phyloP scores from a whole-genome alignment of 2,797 vertebrate species.

The Chelonia mydas region DNA sequence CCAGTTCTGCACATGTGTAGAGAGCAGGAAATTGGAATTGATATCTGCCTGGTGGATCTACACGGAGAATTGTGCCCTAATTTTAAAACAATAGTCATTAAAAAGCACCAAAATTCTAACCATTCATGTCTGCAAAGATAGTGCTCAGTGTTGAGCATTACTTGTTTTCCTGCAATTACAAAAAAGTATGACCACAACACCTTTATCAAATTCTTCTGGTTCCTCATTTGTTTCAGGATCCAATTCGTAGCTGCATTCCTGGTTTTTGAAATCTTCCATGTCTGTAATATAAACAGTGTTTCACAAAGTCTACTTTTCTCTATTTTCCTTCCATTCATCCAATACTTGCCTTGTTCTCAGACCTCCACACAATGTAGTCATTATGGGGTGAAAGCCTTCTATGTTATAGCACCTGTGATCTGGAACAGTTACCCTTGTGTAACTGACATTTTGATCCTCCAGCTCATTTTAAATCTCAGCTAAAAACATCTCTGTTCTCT shows the following conservation, averaged over 20 bases:
- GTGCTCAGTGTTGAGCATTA: background rate
- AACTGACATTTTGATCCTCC: background rate
- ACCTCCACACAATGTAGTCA: accelerated
- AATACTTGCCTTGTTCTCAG: background rate
- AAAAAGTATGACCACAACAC: background rate
- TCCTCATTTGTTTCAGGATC: background rate
- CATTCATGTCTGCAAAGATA: background rate
- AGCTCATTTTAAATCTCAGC: conserved; percentile 13
- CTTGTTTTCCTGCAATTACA: background rate
- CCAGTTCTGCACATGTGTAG: background rate
- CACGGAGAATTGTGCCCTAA: background rate
- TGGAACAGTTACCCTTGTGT: background rate
- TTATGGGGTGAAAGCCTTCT: background rate
- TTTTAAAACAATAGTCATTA: background rate
- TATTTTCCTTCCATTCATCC: background rate
- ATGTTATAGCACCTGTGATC: background rate
- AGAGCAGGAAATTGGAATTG: background rate
- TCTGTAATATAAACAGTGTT: background rate
- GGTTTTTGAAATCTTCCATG: background rate
- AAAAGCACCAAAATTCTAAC: background rate
- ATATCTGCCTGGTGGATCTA: background rate
- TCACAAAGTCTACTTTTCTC: background rate
- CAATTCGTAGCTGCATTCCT: background rate
- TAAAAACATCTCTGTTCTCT: conserved; percentile 4
- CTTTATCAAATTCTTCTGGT: background rate